Evolutionary conservation across 2,888 invertebrate genomes (phyloP).

Genomic region (Xestia xanthographa): DNA sequence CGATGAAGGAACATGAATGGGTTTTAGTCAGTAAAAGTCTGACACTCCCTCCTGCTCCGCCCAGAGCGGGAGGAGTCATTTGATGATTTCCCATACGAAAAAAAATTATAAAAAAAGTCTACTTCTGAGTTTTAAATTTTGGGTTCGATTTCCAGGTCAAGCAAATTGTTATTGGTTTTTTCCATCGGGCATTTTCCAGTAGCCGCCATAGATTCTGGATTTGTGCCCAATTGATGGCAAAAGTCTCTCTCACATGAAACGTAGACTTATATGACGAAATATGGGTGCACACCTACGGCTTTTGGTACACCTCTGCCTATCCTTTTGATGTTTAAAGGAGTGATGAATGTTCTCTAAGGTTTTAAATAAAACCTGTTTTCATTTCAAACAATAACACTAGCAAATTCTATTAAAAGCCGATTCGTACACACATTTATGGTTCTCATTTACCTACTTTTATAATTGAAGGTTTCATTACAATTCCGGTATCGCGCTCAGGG

Average conservation of each 20-base stretch:
- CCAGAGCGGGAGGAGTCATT: too few relatives aligned
- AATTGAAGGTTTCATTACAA: constrained; percentile 73
- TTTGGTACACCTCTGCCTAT: background rate
- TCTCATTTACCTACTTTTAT: constrained; percentile 54
- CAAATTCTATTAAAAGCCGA: background rate
- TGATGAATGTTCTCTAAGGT: background rate
- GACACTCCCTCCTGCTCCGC: too few relatives aligned
- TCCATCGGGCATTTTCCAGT: background rate
- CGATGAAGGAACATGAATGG: too few relatives aligned
- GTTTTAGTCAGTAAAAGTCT: too few relatives aligned
- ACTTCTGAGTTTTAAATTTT: background rate
- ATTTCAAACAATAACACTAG: background rate
- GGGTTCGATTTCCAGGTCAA: background rate
- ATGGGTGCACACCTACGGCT: background rate
- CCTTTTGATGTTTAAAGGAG: too few relatives aligned
- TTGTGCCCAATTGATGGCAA: background rate
- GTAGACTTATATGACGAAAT: background rate
- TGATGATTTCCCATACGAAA: too few relatives aligned
- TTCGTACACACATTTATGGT: constrained; percentile 52
- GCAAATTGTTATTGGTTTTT: background rate
- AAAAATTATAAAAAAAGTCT: too few relatives aligned
- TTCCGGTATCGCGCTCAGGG: constrained; percentile 75
- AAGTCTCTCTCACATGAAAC: background rate
- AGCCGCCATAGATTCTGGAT: background rate
- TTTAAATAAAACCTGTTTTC: background rate